phyloP scores from a whole-genome alignment of 2,888 invertebrate genomes.

The Andrena hattorfiana region DNA sequence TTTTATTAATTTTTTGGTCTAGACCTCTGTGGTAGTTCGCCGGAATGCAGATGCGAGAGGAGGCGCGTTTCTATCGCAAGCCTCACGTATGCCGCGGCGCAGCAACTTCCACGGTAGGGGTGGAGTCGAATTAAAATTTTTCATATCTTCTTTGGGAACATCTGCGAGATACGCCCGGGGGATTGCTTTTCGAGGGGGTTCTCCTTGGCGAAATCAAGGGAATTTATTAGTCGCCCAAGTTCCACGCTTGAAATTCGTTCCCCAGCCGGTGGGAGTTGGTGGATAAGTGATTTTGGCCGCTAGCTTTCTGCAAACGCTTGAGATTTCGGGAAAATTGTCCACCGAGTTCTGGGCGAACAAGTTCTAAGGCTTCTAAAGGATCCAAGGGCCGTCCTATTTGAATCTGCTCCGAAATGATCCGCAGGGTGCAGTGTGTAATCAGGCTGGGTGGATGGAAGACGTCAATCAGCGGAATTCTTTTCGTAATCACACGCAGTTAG shows the following conservation, averaged over 20 bases:
- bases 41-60: slow-evolving; percentile 46
- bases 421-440: no score
- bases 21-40: slow-evolving; percentile 18
- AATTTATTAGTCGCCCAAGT: slow-evolving; percentile 40
- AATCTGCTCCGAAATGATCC: no score
- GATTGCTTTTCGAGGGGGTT: slow-evolving; percentile 10
- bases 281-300: background rate
- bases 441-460: no score
- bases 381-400: background rate
- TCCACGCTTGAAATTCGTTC: slow-evolving; percentile 7
- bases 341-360: background rate
- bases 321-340: background rate
- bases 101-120: slow-evolving; percentile 20
- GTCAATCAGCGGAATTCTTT: no score
- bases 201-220: slow-evolving; percentile 1
- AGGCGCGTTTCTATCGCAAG: slow-evolving; percentile 30
- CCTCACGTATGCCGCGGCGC: slow-evolving; percentile 42
- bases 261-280: background rate
- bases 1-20: slow-evolving; percentile 57
- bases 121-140: slow-evolving; percentile 57
- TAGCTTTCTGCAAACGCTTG: background rate
- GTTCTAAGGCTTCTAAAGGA: background rate
- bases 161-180: slow-evolving; percentile 34
- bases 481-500: no score
- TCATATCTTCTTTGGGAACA: slow-evolving; percentile 48